Evolutionary conservation across 2,113 vertebrate genomes (phyloP), one percentile per base, ranked within the genome.

Genomic region (Lanius ludovicianus): DNA sequence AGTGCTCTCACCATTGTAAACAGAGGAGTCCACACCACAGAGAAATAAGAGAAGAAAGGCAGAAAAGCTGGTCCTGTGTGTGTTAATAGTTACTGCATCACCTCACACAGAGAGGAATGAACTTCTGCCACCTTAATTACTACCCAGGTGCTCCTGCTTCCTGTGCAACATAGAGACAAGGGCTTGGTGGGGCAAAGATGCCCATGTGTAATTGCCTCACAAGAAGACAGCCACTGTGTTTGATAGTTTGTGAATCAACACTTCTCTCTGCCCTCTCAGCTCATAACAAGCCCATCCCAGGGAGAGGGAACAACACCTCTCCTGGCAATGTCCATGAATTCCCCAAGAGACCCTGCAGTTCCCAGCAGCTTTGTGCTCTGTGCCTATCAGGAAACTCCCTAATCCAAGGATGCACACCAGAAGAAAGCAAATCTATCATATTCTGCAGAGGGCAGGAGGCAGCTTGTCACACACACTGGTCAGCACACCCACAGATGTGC

Each of bases 391-490:
- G 57, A 79, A 84, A 27, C 5, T 19, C 35, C 37, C 17, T 64
- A 46, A 50, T 15, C 23, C 37, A 53, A 75, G 41, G 17, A 62
- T 3, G 4, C 37, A 90, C 42, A 63, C 7, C 23, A 85, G 30
- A 14, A 67, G 27, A 86, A 91, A 83, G 23, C 9, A 78, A 44
- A 57, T 9, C 3, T 27, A 42, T 17, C n/a, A 37, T 21, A 4
- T n/a, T 27, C 47, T 44, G 41, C 27, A 81, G 30, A 87, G 28
- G 19, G 37, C 15, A 27, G 17, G 49, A 56, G 23, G 55, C 18
- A 81, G 27, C 24, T 13, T 0, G 0, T 52, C 44, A 50, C 73
- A 63, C 22, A 20, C 2, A 1, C 2, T n/a, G 41, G 15, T 4
- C 49, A 83, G 18, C 57, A 55, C 10, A 27, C 4, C 20, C 57